phyloP scores from a whole-genome alignment of 2,797 vertebrate species.

The Synanceia verrucosa region DNA sequence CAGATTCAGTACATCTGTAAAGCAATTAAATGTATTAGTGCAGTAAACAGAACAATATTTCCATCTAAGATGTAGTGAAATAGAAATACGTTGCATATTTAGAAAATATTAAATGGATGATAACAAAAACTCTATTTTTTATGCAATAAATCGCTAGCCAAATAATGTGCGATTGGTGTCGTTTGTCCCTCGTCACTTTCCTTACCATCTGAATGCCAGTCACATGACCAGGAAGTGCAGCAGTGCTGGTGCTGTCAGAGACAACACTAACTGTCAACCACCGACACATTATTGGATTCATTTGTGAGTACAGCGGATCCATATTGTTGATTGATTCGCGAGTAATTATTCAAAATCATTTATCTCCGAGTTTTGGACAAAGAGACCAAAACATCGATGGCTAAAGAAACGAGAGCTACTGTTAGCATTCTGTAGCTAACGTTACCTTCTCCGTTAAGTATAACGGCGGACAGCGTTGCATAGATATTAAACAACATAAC shows the following conservation, averaged over 20 bases:
- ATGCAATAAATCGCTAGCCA: too few relatives aligned
- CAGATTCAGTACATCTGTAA: too few relatives aligned
- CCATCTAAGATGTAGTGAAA: too few relatives aligned
- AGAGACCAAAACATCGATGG: background rate
- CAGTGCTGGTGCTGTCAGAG: slow-evolving; percentile 66
- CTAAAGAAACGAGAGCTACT: slow-evolving; percentile 20
- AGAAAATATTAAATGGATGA: too few relatives aligned
- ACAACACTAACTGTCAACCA: slow-evolving; percentile 38
- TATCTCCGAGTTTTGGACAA: background rate
- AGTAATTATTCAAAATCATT: background rate
- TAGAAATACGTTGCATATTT: too few relatives aligned
- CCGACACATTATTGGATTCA: background rate
- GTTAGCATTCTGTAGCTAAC: slow-evolving; percentile 69
- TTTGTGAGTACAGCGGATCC: slow-evolving; percentile 41
- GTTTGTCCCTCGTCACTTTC: slow-evolving; percentile 52
- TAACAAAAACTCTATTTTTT: too few relatives aligned
- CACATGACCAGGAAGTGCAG: slow-evolving; percentile 76
- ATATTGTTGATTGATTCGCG: background rate
- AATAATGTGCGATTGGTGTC: background rate
- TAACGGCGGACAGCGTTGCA: background rate
- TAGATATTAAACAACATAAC: background rate
- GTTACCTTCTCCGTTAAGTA: background rate
- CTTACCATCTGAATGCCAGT: slow-evolving; percentile 40
- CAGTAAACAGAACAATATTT: too few relatives aligned
- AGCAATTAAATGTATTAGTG: too few relatives aligned